Evolutionary conservation across 2,888 invertebrate genomes (phyloP).

Genomic region (Pachliopta kotzebuea): DNA sequence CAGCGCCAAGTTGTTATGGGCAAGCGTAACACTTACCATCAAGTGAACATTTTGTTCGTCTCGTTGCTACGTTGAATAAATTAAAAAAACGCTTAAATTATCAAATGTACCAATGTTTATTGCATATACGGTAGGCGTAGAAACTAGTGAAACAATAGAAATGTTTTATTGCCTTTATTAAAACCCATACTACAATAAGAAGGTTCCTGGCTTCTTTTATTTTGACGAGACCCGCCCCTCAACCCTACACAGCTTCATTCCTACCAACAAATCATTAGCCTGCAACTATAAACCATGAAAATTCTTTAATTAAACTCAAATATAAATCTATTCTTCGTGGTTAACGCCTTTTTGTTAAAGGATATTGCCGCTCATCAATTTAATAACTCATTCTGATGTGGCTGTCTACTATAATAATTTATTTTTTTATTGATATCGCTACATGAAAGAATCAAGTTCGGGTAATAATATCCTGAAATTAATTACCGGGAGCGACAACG

Average conservation of each 20-base stretch:
- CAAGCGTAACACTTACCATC: too few relatives aligned
- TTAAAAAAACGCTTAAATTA: not conserved
- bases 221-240: constrained; percentile 34
- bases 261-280: constrained; percentile 49
- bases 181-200: constrained; percentile 14
- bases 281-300: constrained; percentile 67
- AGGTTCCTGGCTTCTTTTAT: constrained; percentile 26
- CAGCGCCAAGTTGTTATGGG: too few relatives aligned
- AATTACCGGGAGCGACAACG: not conserved
- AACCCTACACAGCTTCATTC: constrained; percentile 32
- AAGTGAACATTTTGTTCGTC: too few relatives aligned
- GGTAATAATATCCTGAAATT: constrained; percentile 10
- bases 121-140: not conserved
- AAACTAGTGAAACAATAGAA: constrained; percentile 1
- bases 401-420: constrained; percentile 52
- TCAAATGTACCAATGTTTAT: not conserved
- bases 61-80: too few relatives aligned
- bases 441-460: constrained; percentile 30
- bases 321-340: constrained; percentile 62
- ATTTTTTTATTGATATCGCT: constrained; percentile 39
- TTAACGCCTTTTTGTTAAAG: constrained; percentile 68
- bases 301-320: constrained; percentile 73
- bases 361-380: constrained; percentile 69
- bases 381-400: constrained; percentile 59
- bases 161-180: constrained; percentile 13